Percentiles rank a stretch among this genome's conserved stretches.
These are phyloP conservation scores for Drosophila rhopaloa DNA, from an alignment of 1,140 invertebrate species.

Conservation along the genomic window DNA sequence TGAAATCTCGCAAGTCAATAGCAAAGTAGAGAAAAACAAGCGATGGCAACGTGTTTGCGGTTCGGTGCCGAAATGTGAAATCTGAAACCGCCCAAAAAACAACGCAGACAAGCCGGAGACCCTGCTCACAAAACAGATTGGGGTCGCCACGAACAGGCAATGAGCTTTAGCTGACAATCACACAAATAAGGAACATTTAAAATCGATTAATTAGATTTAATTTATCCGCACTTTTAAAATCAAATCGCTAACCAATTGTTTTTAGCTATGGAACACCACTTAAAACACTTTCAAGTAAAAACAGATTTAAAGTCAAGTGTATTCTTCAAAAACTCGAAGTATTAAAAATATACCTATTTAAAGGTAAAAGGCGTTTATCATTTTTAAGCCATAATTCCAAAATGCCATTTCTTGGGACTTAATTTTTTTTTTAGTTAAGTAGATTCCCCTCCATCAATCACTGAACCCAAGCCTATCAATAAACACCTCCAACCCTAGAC, in stretches of 20 bases:
- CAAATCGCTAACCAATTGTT: too few species aligned
- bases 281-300: too few species aligned
- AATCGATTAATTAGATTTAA: too few species aligned
- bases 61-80: slow-evolving; percentile 63
- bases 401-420: too few species aligned
- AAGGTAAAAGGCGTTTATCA: too few species aligned
- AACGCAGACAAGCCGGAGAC: slow-evolving; percentile 30
- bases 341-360: too few species aligned
- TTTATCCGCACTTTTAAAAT: too few species aligned
- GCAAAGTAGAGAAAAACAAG: slow-evolving; percentile 53
- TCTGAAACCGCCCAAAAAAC: slow-evolving; percentile 46
- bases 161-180: slow-evolving; percentile 8
- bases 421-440: not conserved
- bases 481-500: not conserved
- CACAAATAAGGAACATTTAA: not conserved
- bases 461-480: not conserved
- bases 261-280: too few species aligned
- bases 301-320: too few species aligned
- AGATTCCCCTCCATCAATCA: not conserved
- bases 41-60: slow-evolving; percentile 31
- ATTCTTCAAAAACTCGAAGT: too few species aligned
- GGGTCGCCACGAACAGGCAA: slow-evolving; percentile 14
- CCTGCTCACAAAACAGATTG: not conserved
- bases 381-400: too few species aligned
- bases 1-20: slow-evolving; percentile 80